These are phyloP conservation scores for Okapia johnstoni DNA, from an alignment of 2,113 vertebrate genomes.

Conservation along the genomic window DNA sequence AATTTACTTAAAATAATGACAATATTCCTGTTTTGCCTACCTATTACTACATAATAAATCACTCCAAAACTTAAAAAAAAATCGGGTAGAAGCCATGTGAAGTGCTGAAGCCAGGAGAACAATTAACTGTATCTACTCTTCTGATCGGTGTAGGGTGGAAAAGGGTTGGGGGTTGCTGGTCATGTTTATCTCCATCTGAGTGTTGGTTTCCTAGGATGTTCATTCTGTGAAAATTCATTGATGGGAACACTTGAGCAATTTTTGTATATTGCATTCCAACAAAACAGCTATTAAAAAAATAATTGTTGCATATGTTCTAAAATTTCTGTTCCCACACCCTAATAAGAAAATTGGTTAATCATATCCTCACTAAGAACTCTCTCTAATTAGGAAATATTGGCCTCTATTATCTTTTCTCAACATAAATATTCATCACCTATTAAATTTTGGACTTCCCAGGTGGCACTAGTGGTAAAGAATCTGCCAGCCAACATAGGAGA, in stretches of 20 bases:
- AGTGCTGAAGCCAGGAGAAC: not conserved
- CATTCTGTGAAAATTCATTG: not conserved
- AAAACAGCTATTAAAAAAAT: not conserved
- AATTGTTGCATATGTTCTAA: not conserved
- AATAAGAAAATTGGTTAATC: not conserved
- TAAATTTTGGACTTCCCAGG: not conserved
- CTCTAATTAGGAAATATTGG: not conserved
- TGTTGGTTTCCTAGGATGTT: not conserved
- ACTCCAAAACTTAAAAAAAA: not conserved
- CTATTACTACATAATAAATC: not conserved
- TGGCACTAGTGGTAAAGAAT: not conserved
- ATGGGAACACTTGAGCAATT: not conserved
- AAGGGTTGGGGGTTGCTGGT: not conserved
- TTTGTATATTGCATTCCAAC: not conserved
- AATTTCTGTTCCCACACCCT: not conserved
- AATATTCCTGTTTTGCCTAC: not conserved
- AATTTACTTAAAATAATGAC: not conserved
- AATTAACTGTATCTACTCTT: not conserved
- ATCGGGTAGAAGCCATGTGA: rapidly evolving
- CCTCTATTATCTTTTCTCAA: not conserved
- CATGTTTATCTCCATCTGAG: not conserved
- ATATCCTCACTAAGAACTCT: not conserved
- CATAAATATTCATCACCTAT: not conserved
- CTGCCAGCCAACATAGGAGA: not conserved
- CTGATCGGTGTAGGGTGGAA: too few species aligned